These are phyloP conservation scores for Notechis scutatus DNA, from an alignment of 2,113 vertebrate species.

Conservation along the genomic window DNA sequence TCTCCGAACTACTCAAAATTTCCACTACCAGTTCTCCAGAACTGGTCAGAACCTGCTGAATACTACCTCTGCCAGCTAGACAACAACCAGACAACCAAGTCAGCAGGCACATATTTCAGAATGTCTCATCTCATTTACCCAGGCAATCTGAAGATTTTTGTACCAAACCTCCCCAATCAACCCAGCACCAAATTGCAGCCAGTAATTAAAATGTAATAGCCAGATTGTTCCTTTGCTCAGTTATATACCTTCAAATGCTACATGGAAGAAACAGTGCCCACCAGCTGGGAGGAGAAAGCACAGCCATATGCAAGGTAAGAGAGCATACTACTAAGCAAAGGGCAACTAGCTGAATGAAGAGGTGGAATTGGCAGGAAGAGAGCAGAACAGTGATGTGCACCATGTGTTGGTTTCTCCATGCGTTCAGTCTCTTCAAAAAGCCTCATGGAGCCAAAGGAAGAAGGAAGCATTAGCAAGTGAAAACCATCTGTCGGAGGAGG, in stretches of 20 bases:
- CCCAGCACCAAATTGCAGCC: accelerated
- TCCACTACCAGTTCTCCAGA: no score
- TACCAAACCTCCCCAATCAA: background rate
- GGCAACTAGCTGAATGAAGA: conserved; percentile 11
- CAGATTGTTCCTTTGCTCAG: conserved; percentile 44
- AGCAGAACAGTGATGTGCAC: background rate
- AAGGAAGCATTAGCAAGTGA: conserved; percentile 24
- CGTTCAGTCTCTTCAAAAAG: background rate
- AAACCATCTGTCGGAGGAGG: conserved; percentile 10
- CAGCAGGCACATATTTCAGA: accelerated
- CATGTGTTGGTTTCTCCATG: background rate
- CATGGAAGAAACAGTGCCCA: conserved; percentile 48
- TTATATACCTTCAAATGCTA: conserved; percentile 23
- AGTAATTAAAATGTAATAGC: conserved; percentile 48
- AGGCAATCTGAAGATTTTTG: background rate
- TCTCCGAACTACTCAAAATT: no score
- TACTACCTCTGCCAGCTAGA: no score
- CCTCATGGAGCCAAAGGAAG: conserved; percentile 14
- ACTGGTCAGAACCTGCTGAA: no score
- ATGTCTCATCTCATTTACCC: background rate
- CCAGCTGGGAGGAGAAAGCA: conserved; percentile 16
- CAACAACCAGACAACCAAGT: background rate
- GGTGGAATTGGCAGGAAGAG: conserved; percentile 18
- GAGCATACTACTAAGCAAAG: conserved; percentile 22
- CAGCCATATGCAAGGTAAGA: conserved; percentile 2